Evolutionary conservation across 2,113 vertebrate species (phyloP).

Genomic region (Microtus richardsoni): DNA sequence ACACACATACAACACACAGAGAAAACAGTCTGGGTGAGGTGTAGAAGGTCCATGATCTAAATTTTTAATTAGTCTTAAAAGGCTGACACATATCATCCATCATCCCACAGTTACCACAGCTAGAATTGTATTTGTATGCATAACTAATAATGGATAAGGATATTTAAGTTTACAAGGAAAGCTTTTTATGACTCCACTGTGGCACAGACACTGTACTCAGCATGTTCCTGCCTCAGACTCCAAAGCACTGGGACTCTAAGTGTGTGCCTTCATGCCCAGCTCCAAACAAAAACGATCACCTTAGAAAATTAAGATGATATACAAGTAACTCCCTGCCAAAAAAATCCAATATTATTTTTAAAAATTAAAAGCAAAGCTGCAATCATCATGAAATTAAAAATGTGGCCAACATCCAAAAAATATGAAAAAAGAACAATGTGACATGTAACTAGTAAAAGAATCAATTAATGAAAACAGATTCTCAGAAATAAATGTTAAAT

Average conservation of each 20-base stretch:
- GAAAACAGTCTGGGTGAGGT: neutral
- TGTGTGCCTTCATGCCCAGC: neutral
- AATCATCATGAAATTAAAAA: neutral
- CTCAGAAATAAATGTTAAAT: neutral
- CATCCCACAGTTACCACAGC: neutral
- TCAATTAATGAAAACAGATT: neutral
- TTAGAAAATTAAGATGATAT: slow-evolving; percentile 26
- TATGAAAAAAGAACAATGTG: neutral
- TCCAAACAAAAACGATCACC: neutral
- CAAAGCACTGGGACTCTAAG: neutral
- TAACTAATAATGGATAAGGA: neutral
- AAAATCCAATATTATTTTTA: neutral
- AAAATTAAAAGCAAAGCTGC: neutral
- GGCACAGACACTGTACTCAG: neutral
- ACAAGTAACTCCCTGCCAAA: neutral
- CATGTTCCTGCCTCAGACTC: neutral
- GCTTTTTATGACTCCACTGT: too few species aligned
- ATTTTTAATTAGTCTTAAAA: neutral
- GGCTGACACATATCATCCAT: neutral
- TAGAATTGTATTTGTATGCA: neutral
- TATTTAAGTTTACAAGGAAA: neutral
- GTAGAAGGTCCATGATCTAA: neutral
- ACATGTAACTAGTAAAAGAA: neutral
- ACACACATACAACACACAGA: neutral
- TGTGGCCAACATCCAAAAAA: neutral